These are phyloP conservation scores for Bucco capensis DNA, from an alignment of 2,113 vertebrate species.

Conservation along the genomic window DNA sequence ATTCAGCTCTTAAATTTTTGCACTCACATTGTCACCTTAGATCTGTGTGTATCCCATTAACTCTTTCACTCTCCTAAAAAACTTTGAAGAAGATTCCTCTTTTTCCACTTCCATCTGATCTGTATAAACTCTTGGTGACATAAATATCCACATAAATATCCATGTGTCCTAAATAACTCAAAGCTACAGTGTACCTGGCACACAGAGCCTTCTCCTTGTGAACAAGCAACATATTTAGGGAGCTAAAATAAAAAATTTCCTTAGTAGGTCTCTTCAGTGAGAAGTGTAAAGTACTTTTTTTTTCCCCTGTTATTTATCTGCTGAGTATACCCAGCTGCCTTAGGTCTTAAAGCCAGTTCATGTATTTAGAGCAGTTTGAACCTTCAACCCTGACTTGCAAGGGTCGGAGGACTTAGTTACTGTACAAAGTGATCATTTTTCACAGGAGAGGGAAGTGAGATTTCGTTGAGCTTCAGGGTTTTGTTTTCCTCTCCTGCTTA, in stretches of 20 bases:
- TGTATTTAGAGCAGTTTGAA: neutral
- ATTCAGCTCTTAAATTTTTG: neutral
- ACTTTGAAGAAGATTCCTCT: neutral
- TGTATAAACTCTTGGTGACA: neutral
- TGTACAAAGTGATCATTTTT: neutral
- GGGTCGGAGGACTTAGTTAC: neutral
- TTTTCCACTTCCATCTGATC: neutral
- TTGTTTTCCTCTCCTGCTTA: slow-evolving; percentile 40
- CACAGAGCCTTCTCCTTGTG: neutral
- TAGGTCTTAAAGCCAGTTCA: neutral
- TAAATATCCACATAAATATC: neutral
- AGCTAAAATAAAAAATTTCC: neutral
- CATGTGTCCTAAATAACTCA: neutral
- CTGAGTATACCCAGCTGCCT: neutral
- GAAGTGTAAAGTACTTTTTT: neutral
- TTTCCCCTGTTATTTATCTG: neutral
- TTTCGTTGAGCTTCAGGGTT: slow-evolving; percentile 15
- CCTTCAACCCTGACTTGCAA: neutral
- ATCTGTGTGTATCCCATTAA: neutral
- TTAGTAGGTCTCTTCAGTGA: neutral
- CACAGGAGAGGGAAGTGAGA: neutral
- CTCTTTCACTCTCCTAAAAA: neutral
- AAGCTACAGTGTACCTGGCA: neutral
- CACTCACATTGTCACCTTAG: neutral
- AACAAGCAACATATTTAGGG: neutral